phyloP scores from a whole-genome alignment of 2,888 invertebrate species.

The Hemithea aestivaria region DNA sequence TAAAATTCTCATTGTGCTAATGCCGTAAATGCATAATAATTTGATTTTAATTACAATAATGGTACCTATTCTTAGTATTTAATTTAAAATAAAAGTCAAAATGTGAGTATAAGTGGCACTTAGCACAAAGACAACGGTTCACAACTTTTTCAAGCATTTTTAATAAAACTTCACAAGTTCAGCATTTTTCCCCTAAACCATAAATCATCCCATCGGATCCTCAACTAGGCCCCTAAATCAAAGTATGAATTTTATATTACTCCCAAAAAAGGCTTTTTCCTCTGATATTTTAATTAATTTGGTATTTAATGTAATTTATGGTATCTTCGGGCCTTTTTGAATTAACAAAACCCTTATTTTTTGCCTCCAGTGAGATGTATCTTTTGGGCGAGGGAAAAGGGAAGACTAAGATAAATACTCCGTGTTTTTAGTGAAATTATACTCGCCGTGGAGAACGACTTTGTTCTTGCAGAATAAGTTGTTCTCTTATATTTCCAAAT shows the following conservation, averaged over 20 bases:
- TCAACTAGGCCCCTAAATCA: slow-evolving; percentile 19
- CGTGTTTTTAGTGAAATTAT: too few relatives aligned
- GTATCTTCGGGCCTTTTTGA: slow-evolving; percentile 33
- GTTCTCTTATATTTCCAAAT: too few relatives aligned
- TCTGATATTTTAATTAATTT: slow-evolving; percentile 32
- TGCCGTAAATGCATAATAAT: too few relatives aligned
- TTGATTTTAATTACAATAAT: too few relatives aligned
- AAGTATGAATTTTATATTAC: slow-evolving; percentile 21
- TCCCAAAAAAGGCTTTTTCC: slow-evolving; percentile 14
- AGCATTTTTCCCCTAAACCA: slow-evolving; percentile 4
- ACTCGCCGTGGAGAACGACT: too few relatives aligned
- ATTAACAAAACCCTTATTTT: slow-evolving; percentile 35
- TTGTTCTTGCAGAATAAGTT: too few relatives aligned
- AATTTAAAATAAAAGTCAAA: too few relatives aligned
- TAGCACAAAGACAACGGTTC: too few relatives aligned
- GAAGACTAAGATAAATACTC: background rate
- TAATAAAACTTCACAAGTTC: background rate
- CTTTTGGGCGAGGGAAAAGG: slow-evolving; percentile 7
- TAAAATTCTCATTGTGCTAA: too few relatives aligned
- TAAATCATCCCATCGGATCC: slow-evolving; percentile 15
- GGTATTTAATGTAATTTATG: slow-evolving; percentile 48
- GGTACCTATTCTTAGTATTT: too few relatives aligned
- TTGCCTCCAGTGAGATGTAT: slow-evolving; percentile 14
- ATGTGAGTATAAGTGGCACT: too few relatives aligned
- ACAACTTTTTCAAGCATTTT: background rate